phyloP scores from a whole-genome alignment of 2,113 vertebrate genomes.

The Lepisosteus osseus region DNA sequence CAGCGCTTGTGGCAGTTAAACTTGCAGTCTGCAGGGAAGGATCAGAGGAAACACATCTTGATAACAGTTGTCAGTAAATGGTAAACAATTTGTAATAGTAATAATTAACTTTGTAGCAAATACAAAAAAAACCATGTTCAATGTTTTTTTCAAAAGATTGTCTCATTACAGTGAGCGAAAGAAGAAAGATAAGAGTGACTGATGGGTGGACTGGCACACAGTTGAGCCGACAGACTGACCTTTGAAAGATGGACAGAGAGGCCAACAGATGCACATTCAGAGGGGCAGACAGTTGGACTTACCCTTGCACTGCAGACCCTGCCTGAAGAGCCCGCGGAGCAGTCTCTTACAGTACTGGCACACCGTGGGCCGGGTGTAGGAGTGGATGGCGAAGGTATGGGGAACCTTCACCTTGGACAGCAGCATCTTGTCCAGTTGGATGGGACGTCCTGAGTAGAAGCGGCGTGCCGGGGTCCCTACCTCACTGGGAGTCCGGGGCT shows the following conservation, averaged over 20 bases:
- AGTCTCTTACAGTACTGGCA: conserved; percentile 89
- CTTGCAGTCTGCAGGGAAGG: conserved; percentile 72
- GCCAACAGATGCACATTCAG: background rate
- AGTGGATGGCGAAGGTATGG: conserved; percentile 85
- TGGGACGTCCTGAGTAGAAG: conserved; percentile 80
- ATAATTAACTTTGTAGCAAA: too few relatives aligned
- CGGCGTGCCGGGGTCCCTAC: conserved; percentile 58
- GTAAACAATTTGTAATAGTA: too few relatives aligned
- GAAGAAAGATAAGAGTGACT: too few relatives aligned
- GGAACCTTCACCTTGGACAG: conserved; percentile 87
- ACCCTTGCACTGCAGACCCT: conserved; percentile 91
- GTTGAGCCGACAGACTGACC: too few relatives aligned
- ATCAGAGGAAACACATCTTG: background rate
- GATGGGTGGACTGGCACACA: too few relatives aligned
- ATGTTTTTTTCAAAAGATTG: too few relatives aligned
- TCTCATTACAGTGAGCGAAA: too few relatives aligned
- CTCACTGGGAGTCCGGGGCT: conserved; percentile 67
- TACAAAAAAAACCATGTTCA: too few relatives aligned
- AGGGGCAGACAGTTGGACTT: background rate
- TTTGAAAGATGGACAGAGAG: background rate
- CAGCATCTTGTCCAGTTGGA: conserved; percentile 83
- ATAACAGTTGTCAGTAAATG: background rate
- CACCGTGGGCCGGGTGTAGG: conserved; percentile 83
- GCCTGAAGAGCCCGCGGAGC: conserved; percentile 81
- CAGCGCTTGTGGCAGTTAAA: conserved; percentile 91